A percentile compares a stretch with the other conserved stretches of the same genome.
These are phyloP conservation scores for Meandrusa payeni DNA, from an alignment of 2,888 invertebrate genomes.

Conservation along the genomic window DNA sequence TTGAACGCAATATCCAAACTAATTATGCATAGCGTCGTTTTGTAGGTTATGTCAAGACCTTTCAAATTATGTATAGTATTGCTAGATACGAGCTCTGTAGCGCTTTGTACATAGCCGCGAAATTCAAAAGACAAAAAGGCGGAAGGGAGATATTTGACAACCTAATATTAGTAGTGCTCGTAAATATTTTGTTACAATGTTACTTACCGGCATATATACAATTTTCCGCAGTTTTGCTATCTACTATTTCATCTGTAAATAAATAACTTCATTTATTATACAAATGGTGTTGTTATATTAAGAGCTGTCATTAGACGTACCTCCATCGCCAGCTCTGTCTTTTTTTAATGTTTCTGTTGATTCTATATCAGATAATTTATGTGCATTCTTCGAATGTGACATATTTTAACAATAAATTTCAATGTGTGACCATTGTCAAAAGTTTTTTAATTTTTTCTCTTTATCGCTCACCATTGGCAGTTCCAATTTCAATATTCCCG, in stretches of 20 bases:
- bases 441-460: conserved; percentile 67
- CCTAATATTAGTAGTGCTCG: no score
- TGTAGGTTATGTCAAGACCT: no score
- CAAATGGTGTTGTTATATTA: conserved; percentile 1
- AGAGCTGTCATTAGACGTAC: conserved; percentile 35
- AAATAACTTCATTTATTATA: conserved; percentile 30
- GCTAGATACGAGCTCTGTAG: no score
- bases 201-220: conserved; percentile 66
- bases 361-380: conserved; percentile 65
- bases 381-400: conserved; percentile 71
- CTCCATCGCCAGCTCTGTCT: conserved; percentile 52
- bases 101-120: no score
- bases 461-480: conserved; percentile 49
- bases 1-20: no score
- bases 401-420: conserved; percentile 78
- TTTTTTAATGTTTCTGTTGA: conserved; percentile 47
- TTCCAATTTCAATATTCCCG: conserved; percentile 52
- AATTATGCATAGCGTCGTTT: no score
- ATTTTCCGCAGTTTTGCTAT: conserved; percentile 51
- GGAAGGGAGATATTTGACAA: no score
- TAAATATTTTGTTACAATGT: not conserved
- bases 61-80: no score
- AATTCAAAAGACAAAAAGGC: no score
- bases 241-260: conserved; percentile 53
- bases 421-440: conserved; percentile 71